These are phyloP conservation scores for Stramonita haemastoma DNA, from an alignment of 2,888 invertebrate species.

Conservation along the genomic window DNA sequence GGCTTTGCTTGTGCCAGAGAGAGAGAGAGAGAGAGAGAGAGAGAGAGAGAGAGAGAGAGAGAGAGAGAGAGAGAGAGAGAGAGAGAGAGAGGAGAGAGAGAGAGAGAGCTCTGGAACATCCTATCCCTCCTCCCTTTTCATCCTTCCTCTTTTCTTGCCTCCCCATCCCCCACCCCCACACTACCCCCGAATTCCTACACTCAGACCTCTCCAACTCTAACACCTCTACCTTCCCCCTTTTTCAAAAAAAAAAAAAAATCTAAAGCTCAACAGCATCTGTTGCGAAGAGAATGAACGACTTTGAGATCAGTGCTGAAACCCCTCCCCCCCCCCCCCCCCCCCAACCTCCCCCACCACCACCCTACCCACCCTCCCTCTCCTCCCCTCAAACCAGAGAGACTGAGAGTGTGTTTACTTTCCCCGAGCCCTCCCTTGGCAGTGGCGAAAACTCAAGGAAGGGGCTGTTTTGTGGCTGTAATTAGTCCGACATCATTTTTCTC, in stretches of 20 bases:
- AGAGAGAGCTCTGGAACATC: too few species aligned
- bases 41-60: neutral
- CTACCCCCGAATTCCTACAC: neutral
- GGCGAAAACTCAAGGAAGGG: neutral
- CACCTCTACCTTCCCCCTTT: neutral
- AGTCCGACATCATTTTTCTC: slow-evolving; percentile 51
- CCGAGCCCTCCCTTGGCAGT: slow-evolving; percentile 36
- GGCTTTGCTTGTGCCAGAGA: neutral
- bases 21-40: neutral
- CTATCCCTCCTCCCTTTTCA: neutral
- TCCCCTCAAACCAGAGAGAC: slow-evolving; percentile 26
- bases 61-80: too few species aligned
- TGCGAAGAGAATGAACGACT: neutral
- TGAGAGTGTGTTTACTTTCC: neutral
- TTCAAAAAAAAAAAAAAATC: neutral
- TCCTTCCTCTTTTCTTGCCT: neutral
- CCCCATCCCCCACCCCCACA: neutral
- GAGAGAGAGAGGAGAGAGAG: too few species aligned
- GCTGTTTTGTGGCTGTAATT: slow-evolving; percentile 52
- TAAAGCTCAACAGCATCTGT: neutral
- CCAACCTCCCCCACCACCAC: too few species aligned
- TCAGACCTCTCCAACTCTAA: neutral
- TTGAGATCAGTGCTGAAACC: slow-evolving; percentile 20
- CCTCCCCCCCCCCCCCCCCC: neutral
- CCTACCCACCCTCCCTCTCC: slow-evolving; percentile 21